Conservation (phyloP, 2,888 invertebrate species). For the Tinea pellionella region DNA sequence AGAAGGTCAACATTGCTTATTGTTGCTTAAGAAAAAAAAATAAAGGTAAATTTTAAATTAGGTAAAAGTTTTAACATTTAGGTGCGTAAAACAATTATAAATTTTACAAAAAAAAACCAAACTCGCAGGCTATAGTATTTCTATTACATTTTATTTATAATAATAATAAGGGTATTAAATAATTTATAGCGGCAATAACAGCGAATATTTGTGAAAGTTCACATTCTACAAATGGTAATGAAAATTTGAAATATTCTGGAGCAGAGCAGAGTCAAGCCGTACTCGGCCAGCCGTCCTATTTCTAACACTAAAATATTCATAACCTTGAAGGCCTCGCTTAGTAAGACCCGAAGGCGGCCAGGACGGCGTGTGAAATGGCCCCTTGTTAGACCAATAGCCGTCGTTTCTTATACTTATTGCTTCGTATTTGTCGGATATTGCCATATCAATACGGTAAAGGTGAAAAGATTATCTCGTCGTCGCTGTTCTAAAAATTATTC, state of each 20-base stretch:
- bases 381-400: constrained; percentile 15
- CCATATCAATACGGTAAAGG: background rate
- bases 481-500: too few species aligned
- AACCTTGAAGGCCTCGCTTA: constrained; percentile 40
- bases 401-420: constrained; percentile 13
- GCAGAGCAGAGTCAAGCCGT: constrained; percentile 1
- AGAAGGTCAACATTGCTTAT: background rate
- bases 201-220: background rate
- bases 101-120: background rate
- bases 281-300: constrained; percentile 29
- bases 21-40: constrained; percentile 1
- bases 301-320: constrained; percentile 54
- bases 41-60: background rate
- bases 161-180: too few species aligned
- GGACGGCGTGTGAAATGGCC: constrained; percentile 13
- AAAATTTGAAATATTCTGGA: constrained; percentile 25
- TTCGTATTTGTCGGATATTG: constrained; percentile 10
- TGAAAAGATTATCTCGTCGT: background rate
- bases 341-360: constrained; percentile 21
- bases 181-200: too few species aligned
- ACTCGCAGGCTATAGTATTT: too few species aligned
- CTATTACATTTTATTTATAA: too few species aligned
- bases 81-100: background rate
- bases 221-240: constrained; percentile 21
- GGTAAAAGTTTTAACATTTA: background rate